Conservation (phyloP, 2,113 vertebrate species). For the Ophthalmolycus amberensis region DNA sequence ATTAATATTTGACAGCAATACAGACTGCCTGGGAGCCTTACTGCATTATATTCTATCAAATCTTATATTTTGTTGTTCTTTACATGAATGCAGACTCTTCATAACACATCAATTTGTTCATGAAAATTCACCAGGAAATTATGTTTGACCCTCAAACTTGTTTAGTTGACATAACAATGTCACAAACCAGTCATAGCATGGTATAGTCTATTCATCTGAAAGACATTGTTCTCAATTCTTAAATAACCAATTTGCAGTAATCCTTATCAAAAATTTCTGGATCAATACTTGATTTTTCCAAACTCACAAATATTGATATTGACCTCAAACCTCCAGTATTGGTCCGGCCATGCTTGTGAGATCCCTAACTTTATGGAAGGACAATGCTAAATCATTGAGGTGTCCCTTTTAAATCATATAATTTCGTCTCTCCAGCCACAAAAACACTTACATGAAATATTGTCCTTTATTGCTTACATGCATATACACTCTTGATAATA, state of each 20-base stretch:
- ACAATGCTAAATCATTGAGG: background rate
- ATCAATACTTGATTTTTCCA: background rate
- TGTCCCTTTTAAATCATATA: background rate
- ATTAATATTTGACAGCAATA: too few relatives aligned
- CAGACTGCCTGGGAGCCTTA: background rate
- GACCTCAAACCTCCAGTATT: background rate
- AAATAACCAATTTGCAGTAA: background rate
- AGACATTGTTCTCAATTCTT: background rate
- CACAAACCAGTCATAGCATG: too few relatives aligned
- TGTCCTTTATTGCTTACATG: constrained; percentile 56
- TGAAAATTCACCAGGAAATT: background rate
- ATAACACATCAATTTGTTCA: too few relatives aligned
- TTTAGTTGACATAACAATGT: too few relatives aligned
- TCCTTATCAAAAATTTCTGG: too few relatives aligned
- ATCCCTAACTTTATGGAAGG: background rate
- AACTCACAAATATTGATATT: background rate
- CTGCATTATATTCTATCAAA: background rate
- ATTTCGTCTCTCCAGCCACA: background rate
- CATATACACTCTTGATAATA: constrained; percentile 20
- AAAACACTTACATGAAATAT: background rate
- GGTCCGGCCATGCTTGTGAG: background rate
- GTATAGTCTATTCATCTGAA: background rate
- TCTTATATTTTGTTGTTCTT: too few relatives aligned
- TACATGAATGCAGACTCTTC: too few relatives aligned
- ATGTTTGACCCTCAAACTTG: background rate